These are phyloP conservation scores for Cotesia glomerata DNA, from an alignment of 1,140 invertebrate species.

Conservation along the genomic window DNA sequence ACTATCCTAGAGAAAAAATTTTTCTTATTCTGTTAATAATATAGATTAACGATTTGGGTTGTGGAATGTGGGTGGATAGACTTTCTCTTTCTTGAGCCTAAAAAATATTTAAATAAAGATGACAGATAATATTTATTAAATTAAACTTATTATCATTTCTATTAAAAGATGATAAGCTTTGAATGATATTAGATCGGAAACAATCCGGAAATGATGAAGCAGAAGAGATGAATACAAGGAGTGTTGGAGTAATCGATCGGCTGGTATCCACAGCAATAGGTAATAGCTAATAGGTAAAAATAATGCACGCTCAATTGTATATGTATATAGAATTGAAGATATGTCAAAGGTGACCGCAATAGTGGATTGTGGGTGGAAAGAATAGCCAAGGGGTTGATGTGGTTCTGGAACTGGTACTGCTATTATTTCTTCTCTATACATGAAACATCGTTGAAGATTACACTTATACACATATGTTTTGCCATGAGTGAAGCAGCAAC, in stretches of 20 bases:
- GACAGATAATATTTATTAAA: slow-evolving; percentile 13
- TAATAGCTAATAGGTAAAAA: no score
- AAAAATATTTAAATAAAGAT: slow-evolving; percentile 11
- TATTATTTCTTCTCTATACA: slow-evolving; percentile 32
- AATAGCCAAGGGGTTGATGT: slow-evolving; percentile 23
- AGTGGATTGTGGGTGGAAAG: no score
- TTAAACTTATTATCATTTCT: slow-evolving; percentile 1
- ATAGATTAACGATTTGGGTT: neutral
- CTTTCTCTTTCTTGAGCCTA: slow-evolving; percentile 9
- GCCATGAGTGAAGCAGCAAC: slow-evolving; percentile 52
- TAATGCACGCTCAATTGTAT: no score
- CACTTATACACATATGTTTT: slow-evolving; percentile 36
- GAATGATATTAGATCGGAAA: neutral
- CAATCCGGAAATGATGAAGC: neutral
- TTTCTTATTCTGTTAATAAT: neutral
- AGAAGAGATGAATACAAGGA: neutral
- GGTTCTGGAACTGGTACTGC: neutral
- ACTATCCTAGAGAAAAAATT: neutral
- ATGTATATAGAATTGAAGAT: neutral
- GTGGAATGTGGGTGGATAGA: slow-evolving; percentile 21
- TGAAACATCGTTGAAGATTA: slow-evolving; percentile 31
- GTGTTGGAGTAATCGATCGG: slow-evolving; percentile 26
- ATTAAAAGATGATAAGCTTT: neutral
- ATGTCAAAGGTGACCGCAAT: slow-evolving; percentile 33
- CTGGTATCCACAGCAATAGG: slow-evolving; percentile 17